These are phyloP conservation scores for Sarcophaga carnaria DNA, from an alignment of 2,888 invertebrate species.

Conservation along the genomic window DNA sequence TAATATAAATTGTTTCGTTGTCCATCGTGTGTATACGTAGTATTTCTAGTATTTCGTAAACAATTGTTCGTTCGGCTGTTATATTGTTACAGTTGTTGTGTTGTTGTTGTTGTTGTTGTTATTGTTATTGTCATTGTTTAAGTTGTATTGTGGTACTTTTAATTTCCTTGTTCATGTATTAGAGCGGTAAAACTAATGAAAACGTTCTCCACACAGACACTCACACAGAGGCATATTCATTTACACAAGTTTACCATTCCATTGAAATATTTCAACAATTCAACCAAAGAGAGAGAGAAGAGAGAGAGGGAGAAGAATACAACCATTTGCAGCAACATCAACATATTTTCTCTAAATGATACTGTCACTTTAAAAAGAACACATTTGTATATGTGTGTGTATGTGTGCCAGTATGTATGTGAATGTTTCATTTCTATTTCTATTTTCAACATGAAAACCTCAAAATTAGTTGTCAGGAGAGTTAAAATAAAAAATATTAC, in stretches of 20 bases:
- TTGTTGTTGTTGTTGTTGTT: background rate
- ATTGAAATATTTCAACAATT: too few relatives aligned
- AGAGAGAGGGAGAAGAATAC: background rate
- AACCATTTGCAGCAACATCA: background rate
- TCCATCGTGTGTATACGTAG: background rate
- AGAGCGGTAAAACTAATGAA: constrained; percentile 21
- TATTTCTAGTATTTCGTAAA: background rate
- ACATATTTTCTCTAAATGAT: background rate
- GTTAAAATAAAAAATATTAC: background rate
- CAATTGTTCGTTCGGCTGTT: background rate
- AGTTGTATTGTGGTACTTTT: constrained; percentile 47
- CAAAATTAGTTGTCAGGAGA: constrained; percentile 10
- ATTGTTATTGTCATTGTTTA: constrained; percentile 28
- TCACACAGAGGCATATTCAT: background rate
- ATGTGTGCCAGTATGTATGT: background rate
- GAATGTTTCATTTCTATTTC: background rate
- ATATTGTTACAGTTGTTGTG: background rate
- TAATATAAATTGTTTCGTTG: background rate
- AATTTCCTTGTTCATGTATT: constrained; percentile 42
- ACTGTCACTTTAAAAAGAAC: background rate
- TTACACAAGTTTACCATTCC: too few relatives aligned
- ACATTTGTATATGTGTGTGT: background rate
- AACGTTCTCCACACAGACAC: background rate
- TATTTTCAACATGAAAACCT: background rate
- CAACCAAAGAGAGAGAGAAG: too few relatives aligned